These are phyloP conservation scores for Onthophagus sagittarius DNA, from an alignment of 2,888 invertebrate species.

Conservation along the genomic window DNA sequence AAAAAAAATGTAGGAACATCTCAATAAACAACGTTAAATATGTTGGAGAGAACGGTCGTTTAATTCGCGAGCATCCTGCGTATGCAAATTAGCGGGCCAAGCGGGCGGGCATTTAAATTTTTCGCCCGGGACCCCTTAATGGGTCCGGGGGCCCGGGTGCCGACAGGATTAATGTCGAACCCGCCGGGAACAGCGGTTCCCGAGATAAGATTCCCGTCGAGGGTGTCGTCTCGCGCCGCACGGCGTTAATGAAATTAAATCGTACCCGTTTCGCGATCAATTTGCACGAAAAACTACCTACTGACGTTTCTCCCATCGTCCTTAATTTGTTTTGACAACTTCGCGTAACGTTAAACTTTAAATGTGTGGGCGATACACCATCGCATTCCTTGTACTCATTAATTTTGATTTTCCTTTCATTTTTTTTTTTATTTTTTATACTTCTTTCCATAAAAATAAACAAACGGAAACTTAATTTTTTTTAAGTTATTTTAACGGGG, in stretches of 20 bases:
- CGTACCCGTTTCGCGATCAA: conserved; percentile 13
- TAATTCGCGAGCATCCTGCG: neutral
- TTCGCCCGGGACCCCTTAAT: neutral
- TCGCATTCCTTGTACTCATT: too few relatives aligned
- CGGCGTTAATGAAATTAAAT: conserved; percentile 27
- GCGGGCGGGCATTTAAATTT: neutral
- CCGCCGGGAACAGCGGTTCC: conserved; percentile 21
- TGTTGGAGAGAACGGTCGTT: neutral
- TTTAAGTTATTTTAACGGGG: neutral
- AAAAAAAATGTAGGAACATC: too few relatives aligned
- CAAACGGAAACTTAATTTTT: neutral
- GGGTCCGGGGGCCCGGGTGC: conserved; percentile 22
- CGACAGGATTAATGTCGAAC: conserved; percentile 20
- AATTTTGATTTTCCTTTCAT: too few relatives aligned
- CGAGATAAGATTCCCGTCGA: conserved; percentile 23
- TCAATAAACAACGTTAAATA: too few relatives aligned
- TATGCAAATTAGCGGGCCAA: neutral
- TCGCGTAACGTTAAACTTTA: too few relatives aligned
- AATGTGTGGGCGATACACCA: too few relatives aligned
- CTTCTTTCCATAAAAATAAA: too few relatives aligned
- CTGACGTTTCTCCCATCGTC: neutral
- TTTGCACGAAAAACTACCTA: conserved; percentile 2
- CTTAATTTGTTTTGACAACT: conserved; percentile 8
- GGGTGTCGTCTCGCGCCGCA: conserved; percentile 19
- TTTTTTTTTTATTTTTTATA: too few relatives aligned